A percentile compares a stretch with the other conserved stretches of the same genome.
Conservation (phyloP, 2,888 invertebrate species). For the Desoria tigrina region DNA sequence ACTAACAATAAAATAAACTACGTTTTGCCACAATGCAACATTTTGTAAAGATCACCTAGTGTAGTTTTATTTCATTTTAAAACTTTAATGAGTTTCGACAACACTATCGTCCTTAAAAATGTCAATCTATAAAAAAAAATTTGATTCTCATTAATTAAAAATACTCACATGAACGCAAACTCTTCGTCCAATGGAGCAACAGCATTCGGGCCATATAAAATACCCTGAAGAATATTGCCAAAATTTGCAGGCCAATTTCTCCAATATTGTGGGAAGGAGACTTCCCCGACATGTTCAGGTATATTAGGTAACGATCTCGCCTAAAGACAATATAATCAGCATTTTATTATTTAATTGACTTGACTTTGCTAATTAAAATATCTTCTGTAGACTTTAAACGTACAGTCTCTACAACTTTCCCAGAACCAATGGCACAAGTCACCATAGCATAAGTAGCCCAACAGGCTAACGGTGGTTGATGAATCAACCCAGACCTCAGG, state of each 20-base stretch:
- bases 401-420: constrained; percentile 37
- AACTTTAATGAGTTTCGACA: too few species aligned
- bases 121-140: too few species aligned
- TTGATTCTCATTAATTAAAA: too few species aligned
- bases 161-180: constrained; percentile 29
- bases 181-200: constrained; percentile 36
- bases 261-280: constrained; percentile 47
- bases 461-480: constrained; percentile 33
- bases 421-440: constrained; percentile 35
- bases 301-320: constrained; percentile 31
- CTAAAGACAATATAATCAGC: neutral
- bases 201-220: constrained; percentile 45
- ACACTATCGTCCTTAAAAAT: too few species aligned
- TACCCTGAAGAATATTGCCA: constrained; percentile 45
- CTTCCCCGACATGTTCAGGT: constrained; percentile 41
- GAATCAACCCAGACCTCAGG: constrained; percentile 26
- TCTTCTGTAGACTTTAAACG: neutral
- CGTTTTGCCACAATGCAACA: too few species aligned
- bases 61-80: too few species aligned
- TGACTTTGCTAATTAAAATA: too few species aligned
- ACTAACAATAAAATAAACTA: too few species aligned
- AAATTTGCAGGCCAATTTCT: constrained; percentile 51
- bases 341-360: too few species aligned
- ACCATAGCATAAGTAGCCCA: constrained; percentile 47
- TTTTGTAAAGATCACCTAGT: too few species aligned